Evolutionary conservation across 2,113 vertebrate species (phyloP), one percentile per base, ranked within the genome.

Genomic region (Natator depressus): DNA sequence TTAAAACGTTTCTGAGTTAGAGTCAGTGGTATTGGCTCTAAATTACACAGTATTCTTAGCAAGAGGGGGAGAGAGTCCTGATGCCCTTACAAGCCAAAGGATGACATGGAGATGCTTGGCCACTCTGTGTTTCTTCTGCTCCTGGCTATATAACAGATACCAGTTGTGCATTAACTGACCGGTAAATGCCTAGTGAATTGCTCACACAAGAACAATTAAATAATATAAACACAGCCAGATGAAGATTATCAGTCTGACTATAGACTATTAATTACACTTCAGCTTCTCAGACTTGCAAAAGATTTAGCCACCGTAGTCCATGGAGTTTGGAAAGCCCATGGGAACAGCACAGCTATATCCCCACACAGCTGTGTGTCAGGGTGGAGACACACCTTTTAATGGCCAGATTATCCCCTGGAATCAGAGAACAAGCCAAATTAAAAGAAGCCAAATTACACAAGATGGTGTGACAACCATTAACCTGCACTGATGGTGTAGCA

Each of bases 211-310:
- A 91, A 84, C 82, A 94, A 88, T 93, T 54, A 90, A 96, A 94
- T 84, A 95, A 91, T 82, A 92, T 88, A 93, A 95, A 95, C 83
- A 92, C 94, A 95, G 29, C 42, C 80, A 92, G 92, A 88, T 95
- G 95, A 89, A 90, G 81, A 50, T 38, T 87, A 78, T 31, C 55
- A 84, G 42, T 42, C 51, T 49, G 80, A 47, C 46, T 5, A 27
- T 2, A 82, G 93, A 80, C 51, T 93, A 94, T 94, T 97, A 97
- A 96, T 96, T 93, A 95, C 75, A 29, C 29, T 89, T 78, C 83
- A 46, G 72, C 49, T 82, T 92, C 93, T 95, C 55, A 0, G 42
- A 86, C 75, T 80, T 87, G 69, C 75, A 9, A 65, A 62, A 42
- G 89, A 76, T 90, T 95, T 90, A 94, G 82, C 81, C 89, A 2